phyloP scores from a whole-genome alignment of 2,797 vertebrate genomes.

The Karalla daura region DNA sequence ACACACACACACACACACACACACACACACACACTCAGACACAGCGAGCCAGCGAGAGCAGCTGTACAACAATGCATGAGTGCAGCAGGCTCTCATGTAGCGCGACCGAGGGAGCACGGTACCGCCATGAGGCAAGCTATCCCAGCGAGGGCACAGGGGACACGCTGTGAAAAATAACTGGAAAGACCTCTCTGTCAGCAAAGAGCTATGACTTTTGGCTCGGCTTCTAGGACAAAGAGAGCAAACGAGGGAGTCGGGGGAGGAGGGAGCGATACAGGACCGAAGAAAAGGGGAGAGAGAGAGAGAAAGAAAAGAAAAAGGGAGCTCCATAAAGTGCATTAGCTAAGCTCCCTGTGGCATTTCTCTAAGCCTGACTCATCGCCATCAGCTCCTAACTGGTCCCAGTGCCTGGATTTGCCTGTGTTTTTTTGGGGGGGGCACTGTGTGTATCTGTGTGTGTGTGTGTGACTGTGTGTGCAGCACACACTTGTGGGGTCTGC shows the following conservation, averaged over 20 bases:
- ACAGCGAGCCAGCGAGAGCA: conserved; percentile 51
- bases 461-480: too few species aligned
- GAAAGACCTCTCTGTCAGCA: conserved; percentile 79
- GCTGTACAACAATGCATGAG: conserved; percentile 59
- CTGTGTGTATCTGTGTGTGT: too few species aligned
- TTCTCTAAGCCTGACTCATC: conserved; percentile 80
- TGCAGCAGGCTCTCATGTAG: conserved; percentile 56
- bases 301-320: conserved; percentile 57
- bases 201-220: conserved; percentile 83
- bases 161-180: conserved; percentile 76
- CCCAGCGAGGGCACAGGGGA: conserved; percentile 64
- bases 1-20: conserved; percentile 34
- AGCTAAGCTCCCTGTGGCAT: conserved; percentile 79
- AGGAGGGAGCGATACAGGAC: conserved; percentile 33
- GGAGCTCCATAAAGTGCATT: conserved; percentile 75
- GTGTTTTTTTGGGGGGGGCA: conserved; percentile 33
- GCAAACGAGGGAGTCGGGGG: conserved; percentile 13
- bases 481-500: conserved; percentile 66
- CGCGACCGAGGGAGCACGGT: conserved; percentile 47
- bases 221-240: conserved; percentile 59
- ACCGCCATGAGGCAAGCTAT: conserved; percentile 48
- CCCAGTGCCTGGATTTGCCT: conserved; percentile 39
- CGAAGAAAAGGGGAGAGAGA: not conserved
- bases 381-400: conserved; percentile 67
- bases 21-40: conserved; percentile 29